Base-by-base conservation (phyloP, 2,797 vertebrate species). In the Sphenopsis melanotis region DNA sequence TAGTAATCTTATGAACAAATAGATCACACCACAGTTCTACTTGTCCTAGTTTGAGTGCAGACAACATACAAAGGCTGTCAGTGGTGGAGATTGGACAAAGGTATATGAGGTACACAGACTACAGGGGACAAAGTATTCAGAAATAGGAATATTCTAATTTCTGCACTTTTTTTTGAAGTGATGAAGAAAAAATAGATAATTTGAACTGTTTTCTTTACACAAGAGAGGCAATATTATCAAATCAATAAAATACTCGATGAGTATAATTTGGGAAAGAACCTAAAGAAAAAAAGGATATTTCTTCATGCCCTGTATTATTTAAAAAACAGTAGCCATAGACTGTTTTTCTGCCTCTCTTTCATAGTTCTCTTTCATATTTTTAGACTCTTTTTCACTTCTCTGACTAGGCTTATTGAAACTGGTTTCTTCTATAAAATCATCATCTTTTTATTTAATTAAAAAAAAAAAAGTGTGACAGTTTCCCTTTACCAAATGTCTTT, bases 241-340 rank as follows among this genome's bases (percentile, higher is more conserved):
- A 71, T 24, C 0, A 2, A 66, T 59, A 65, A 78, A 53, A 55
- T 0, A 0, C 19, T 83, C 34, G 36, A 15, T 64, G 24, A 64
- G 32, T 49, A 65, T 34, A 22, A 47, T 78, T 71, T 76, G 71
- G 9, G 10, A 12, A 65, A 2, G 6, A n/a, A 36, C 8, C 32
- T 44, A 46, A 84, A 69, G 26, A 57, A 50, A 52, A 34, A 55
- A 72, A 46, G 2, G 9, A 8, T 22, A 36, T 57, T 66, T 89
- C 16, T 94, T 79, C 24, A 1, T 66, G 75, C 84, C 37, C 8
- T 59, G 2, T 79, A 11, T 72, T 53, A 53, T 72, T 87, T 61
- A 65, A 94, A 74, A 80, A 68, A 3, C 9, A 47, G 13, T 49
- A 82, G 27, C 49, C 6, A 7, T 16, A 70, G 30, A 17, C 11